phyloP scores from a whole-genome alignment of 2,888 invertebrate species.

The Muschampia plurimacula region DNA sequence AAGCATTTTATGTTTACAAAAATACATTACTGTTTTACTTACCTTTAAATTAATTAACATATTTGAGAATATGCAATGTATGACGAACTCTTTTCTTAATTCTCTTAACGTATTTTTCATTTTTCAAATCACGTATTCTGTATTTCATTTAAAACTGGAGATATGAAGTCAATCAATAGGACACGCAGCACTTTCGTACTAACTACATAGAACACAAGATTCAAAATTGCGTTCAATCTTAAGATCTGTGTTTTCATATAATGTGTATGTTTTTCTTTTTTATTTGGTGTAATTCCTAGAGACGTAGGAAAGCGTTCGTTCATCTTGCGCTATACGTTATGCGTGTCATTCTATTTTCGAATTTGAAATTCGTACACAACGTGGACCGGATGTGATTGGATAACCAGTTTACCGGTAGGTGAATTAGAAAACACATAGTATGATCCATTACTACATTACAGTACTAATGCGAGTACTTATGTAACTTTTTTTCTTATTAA shows the following conservation, averaged over 20 bases:
- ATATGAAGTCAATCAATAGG: constrained; percentile 11
- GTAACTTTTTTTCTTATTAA: too few species aligned
- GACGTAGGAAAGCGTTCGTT: constrained; percentile 50
- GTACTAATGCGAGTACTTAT: too few species aligned
- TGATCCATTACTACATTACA: too few species aligned
- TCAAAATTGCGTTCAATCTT: constrained; percentile 8
- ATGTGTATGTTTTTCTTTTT: constrained; percentile 18
- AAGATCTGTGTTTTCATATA: constrained; percentile 1
- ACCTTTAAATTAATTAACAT: neutral
- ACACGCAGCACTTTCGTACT: constrained; percentile 15
- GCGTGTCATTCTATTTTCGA: constrained; percentile 57
- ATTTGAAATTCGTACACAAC: constrained; percentile 46
- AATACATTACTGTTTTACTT: constrained; percentile 9
- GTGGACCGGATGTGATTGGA: constrained; percentile 64
- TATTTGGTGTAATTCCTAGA: constrained; percentile 46
- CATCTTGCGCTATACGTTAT: constrained; percentile 44
- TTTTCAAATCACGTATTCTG: constrained; percentile 24
- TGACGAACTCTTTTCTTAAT: neutral
- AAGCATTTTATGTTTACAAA: neutral
- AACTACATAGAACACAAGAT: neutral
- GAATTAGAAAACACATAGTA: neutral
- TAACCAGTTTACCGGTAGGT: constrained; percentile 51
- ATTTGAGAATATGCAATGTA: constrained; percentile 10
- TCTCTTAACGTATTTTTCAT: constrained; percentile 6
- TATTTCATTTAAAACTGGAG: constrained; percentile 12